Percentiles rank a stretch among this genome's conserved stretches.
phyloP scores from a whole-genome alignment of 2,888 invertebrate species.

The Camponotus fellah region DNA sequence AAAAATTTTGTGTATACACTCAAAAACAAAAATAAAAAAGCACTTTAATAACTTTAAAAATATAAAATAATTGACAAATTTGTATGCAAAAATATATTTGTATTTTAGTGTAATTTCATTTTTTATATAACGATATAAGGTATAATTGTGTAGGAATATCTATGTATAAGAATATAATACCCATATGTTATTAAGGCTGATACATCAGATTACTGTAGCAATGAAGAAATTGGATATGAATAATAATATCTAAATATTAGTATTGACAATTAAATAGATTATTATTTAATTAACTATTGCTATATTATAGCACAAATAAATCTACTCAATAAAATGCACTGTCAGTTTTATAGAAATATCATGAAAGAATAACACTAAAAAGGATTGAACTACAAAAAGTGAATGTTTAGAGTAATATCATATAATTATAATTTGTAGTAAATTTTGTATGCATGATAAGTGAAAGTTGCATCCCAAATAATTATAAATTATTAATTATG shows the following conservation, averaged over 20 bases:
- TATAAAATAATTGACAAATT: constrained; percentile 17
- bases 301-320: not conserved
- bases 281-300: constrained; percentile 28
- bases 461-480: constrained; percentile 79
- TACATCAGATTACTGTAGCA: constrained; percentile 45
- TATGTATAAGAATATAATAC: constrained; percentile 41
- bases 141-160: constrained; percentile 61
- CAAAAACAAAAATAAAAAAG: constrained; percentile 11
- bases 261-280: constrained; percentile 22
- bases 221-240: constrained; percentile 17
- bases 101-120: constrained; percentile 44
- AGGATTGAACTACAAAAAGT: constrained; percentile 82
- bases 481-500: constrained; percentile 40
- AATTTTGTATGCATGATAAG: constrained; percentile 82
- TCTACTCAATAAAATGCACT: constrained; percentile 18
- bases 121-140: constrained; percentile 43
- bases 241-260: constrained; percentile 31
- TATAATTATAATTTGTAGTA: constrained; percentile 81
- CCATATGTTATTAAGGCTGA: constrained; percentile 65
- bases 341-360: not conserved
- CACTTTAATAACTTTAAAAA: constrained; percentile 3
- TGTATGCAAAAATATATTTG: constrained; percentile 21
- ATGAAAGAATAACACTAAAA: constrained; percentile 28
- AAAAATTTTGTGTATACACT: constrained; percentile 22
- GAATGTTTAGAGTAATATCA: constrained; percentile 82